These are phyloP conservation scores for Aix galericulata DNA, from an alignment of 2,113 vertebrate genomes.

Conservation along the genomic window DNA sequence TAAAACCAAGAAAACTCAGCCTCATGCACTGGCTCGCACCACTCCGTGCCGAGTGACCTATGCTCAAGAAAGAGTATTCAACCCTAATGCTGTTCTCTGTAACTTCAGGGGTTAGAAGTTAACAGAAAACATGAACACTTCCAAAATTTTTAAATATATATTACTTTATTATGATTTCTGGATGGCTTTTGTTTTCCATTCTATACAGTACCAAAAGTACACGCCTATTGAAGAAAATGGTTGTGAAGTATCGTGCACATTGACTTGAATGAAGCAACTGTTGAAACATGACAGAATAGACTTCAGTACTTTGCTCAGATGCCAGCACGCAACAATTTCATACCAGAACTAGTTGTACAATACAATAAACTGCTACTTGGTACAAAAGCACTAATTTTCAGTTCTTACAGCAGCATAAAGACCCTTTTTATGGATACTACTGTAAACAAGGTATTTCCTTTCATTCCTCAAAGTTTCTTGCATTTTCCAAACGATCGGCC, in stretches of 20 bases:
- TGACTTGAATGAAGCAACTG: neutral
- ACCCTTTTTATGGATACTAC: constrained; percentile 5
- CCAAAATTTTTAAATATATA: neutral
- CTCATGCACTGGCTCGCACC: neutral
- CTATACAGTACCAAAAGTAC: neutral
- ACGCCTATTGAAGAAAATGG: neutral
- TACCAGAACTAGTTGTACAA: neutral
- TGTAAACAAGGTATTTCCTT: constrained; percentile 6
- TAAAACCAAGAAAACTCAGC: neutral
- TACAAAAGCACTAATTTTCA: constrained; percentile 24
- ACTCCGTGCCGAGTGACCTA: neutral
- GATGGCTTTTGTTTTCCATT: neutral
- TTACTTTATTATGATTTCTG: neutral
- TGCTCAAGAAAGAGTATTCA: neutral
- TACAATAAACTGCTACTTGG: neutral
- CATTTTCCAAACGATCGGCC: neutral
- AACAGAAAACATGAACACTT: neutral
- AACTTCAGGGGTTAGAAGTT: neutral
- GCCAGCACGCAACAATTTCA: constrained; percentile 23
- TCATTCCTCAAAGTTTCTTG: neutral
- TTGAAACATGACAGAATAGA: constrained; percentile 30
- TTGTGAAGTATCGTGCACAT: neutral
- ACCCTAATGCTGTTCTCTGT: neutral
- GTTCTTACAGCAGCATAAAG: constrained; percentile 24
- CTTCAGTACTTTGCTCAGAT: neutral